Evolutionary conservation across 2,113 vertebrate genomes (phyloP), one percentile per base, ranked within the genome.

Genomic region (Corythaeola cristata): DNA sequence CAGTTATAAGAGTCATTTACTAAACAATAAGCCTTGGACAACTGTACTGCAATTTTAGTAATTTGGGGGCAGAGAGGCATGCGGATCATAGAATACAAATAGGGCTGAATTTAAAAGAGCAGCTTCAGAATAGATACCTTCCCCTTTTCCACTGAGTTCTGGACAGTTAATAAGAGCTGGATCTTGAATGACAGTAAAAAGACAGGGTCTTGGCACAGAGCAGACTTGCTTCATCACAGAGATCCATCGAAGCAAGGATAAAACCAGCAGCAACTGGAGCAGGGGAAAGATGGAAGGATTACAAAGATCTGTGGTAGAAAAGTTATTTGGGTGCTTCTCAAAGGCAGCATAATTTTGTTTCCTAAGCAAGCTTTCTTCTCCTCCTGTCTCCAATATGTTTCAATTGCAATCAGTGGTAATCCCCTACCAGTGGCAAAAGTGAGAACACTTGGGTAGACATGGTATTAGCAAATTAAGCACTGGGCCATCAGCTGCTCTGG

Each of bases 1-100:
- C 79, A 86, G 32, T 80, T 94, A 91, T 79, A 90, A 95, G 78
- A 85, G 78, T 87, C 86, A 41, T 91, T 92, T 90, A 87, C 90
- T 76, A n/a, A 92, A 93, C 91, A 90, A 76, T 64, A 93, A 89
- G 37, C 44, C 27, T 78, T 59, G 33, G 60, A 93, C 90, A 97
- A 49, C 85, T 94, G 90, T 55, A 69, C 16, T 94, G 68, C 79
- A 93, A 30, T 90, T 91, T 94, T 90, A 92, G 90, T 67, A 72
- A 91, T 92, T 93, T 96, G 88, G 59, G 37, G 64, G 68, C 85
- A 96, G 59, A 67, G 55, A 79, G 41, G 82, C 82, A 16, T 59
- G 37, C 16, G 44, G 75, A 86, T 77, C 68, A 77, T 20, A 67
- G 50, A 49, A 66, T 26, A 90, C 32, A 79, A 79, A 94, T 41